Conservation (phyloP, 2,888 invertebrate genomes). For the Arctia plantaginis region DNA sequence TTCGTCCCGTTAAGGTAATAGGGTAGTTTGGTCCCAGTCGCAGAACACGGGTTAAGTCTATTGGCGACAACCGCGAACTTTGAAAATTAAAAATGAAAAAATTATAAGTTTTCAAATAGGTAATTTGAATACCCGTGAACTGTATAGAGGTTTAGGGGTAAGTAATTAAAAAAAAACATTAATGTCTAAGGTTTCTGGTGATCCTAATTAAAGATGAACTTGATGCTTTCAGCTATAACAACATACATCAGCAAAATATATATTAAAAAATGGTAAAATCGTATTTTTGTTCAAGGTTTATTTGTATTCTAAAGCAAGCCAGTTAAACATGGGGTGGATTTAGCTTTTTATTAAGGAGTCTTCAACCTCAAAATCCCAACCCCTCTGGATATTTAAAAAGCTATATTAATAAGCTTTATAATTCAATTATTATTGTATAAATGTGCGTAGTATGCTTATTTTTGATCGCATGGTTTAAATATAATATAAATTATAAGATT, state of each 20-base stretch:
- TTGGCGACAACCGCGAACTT: background rate
- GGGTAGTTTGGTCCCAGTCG: no score
- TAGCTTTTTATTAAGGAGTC: background rate
- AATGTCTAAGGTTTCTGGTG: background rate
- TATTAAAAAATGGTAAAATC: no score
- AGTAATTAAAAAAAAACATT: background rate
- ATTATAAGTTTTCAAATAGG: background rate
- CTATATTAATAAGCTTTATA: conserved; percentile 28
- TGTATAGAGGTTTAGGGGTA: background rate
- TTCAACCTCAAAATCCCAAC: background rate
- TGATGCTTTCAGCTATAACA: no score
- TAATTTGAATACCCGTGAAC: background rate
- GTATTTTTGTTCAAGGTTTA: no score
- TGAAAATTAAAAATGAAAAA: background rate
- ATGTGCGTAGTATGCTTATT: conserved; percentile 41
- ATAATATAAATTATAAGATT: conserved; percentile 13
- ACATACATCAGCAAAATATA: no score
- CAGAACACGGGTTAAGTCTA: background rate
- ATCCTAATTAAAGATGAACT: background rate
- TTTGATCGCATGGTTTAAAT: conserved; percentile 39
- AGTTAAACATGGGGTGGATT: no score
- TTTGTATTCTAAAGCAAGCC: no score
- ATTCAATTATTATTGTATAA: conserved; percentile 35
- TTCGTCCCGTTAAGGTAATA: background rate
- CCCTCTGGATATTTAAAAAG: background rate